Percentiles rank a stretch among this genome's conserved stretches.
These are phyloP conservation scores for Ceratothoa steindachneri DNA, from an alignment of 2,888 invertebrate species.

Conservation along the genomic window DNA sequence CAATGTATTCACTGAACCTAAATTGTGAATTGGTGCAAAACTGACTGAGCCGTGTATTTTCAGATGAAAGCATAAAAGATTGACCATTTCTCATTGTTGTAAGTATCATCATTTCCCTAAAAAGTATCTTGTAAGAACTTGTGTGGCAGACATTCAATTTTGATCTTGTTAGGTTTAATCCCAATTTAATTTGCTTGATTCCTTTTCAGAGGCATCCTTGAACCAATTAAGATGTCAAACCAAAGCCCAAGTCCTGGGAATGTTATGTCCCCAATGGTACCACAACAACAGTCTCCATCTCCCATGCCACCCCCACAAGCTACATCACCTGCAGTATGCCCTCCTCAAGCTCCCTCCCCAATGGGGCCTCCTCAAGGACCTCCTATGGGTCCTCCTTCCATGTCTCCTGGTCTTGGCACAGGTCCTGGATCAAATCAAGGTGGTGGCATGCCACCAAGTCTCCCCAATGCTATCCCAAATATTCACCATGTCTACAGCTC, in stretches of 20 bases:
- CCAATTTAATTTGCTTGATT: not conserved
- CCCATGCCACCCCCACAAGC: constrained; percentile 48
- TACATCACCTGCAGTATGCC: constrained; percentile 44
- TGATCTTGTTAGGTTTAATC: too few species aligned
- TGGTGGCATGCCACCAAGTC: constrained; percentile 41
- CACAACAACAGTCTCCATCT: constrained; percentile 46
- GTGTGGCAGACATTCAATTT: too few species aligned
- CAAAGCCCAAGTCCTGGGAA: constrained; percentile 48
- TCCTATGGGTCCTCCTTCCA: constrained; percentile 55
- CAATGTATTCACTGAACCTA: too few species aligned
- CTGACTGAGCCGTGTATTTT: too few species aligned
- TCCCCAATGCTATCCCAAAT: constrained; percentile 34
- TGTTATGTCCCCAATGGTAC: constrained; percentile 47
- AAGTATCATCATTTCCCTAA: too few species aligned
- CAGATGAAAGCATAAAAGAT: too few species aligned
- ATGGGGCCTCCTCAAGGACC: constrained; percentile 50
- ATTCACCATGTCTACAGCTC: constrained; percentile 32
- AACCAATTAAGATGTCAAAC: constrained; percentile 40
- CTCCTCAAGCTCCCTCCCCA: constrained; percentile 45
- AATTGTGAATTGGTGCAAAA: too few species aligned
- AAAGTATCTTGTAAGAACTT: too few species aligned
- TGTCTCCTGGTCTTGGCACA: constrained; percentile 37
- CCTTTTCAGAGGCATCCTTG: not conserved
- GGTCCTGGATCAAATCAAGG: constrained; percentile 15
- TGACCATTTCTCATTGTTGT: too few species aligned